A percentile compares a stretch with the other conserved stretches of the same genome.
These are phyloP conservation scores for Entomyzon cyanotis DNA, from an alignment of 2,113 vertebrate species.

Conservation along the genomic window DNA sequence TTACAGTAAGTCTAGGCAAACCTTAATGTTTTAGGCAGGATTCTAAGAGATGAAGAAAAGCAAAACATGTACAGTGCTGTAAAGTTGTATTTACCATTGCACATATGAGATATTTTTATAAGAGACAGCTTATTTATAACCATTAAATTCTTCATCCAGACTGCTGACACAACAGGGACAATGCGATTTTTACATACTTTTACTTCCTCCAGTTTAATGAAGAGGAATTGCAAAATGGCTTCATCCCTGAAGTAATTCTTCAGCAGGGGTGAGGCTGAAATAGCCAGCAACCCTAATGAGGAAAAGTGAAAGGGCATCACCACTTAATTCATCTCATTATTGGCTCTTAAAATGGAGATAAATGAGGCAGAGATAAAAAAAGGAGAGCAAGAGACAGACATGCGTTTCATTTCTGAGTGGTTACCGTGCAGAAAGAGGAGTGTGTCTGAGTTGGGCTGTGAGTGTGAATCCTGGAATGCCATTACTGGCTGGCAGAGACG, in stretches of 20 bases:
- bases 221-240: conserved; percentile 54
- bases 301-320: conserved; percentile 60
- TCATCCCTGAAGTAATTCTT: conserved; percentile 52
- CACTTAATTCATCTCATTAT: conserved; percentile 48
- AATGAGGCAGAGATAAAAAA: conserved; percentile 24
- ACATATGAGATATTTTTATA: not conserved
- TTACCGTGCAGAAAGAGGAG: not conserved
- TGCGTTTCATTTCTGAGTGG: conserved; percentile 7
- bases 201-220: conserved; percentile 57
- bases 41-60: not conserved
- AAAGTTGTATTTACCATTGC: conserved; percentile 1
- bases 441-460: not conserved
- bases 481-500: not conserved
- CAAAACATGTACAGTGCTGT: not conserved
- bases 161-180: conserved; percentile 57
- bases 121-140: conserved; percentile 34
- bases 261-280: conserved; percentile 3
- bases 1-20: not conserved
- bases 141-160: conserved; percentile 31
- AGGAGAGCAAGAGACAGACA: not conserved
- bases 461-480: not conserved
- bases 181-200: conserved; percentile 60
- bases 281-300: conserved; percentile 44
- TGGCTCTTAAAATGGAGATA: conserved; percentile 58
- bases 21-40: not conserved